Base-by-base conservation (phyloP, 2,888 invertebrate genomes). In the Macrophya annulata region DNA sequence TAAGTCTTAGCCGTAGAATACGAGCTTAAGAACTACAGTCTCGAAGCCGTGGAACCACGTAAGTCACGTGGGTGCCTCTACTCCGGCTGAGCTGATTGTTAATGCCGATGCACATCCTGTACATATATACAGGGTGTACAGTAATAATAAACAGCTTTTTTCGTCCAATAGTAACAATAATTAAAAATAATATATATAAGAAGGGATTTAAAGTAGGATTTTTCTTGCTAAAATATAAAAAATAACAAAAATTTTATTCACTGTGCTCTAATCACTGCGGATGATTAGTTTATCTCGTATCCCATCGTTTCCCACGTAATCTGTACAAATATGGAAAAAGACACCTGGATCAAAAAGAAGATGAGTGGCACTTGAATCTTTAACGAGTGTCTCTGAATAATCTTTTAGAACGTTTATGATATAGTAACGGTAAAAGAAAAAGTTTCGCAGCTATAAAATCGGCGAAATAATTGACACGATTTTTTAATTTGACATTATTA, bases 91-190 rank as follows among this genome's bases (percentile, higher is more conserved):
- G 81, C 81, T 62, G 81, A 81, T 81, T 81, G 81, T 81, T 81
- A 81, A 81, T 81, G 81, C 62, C 81, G 59, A 81, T 43, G 81
- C 62, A 81, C 62, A 81, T 81, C 81, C 81, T 81, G 81, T 81
- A 81, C 31, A 43, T 40, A 43, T 55, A 43, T 81, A 81, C 81
- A 43, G 43, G 81, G 81, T 81, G 81, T 81, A 62, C 62, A 25
- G 51, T 17, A 77, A 77, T 77, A 77, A 77, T 55, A 62, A 81
- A 0, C n/a, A 62, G n/a, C 21, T 1, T 31, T n/a, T 0, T 9
- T 0, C 37, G 37, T 68, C 68, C 10, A 17, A 55, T n/a, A n/a
- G 8, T n/a, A 55, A 55, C n/a, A n/a, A n/a, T n/a, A n/a, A 55
- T 2, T 6, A n/a, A 6, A 55, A 55, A 48, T 8, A 10, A 12